A percentile compares a stretch with the other conserved stretches of the same genome.
phyloP scores from a whole-genome alignment of 2,113 vertebrate species.

The Ranitomeya variabilis region DNA sequence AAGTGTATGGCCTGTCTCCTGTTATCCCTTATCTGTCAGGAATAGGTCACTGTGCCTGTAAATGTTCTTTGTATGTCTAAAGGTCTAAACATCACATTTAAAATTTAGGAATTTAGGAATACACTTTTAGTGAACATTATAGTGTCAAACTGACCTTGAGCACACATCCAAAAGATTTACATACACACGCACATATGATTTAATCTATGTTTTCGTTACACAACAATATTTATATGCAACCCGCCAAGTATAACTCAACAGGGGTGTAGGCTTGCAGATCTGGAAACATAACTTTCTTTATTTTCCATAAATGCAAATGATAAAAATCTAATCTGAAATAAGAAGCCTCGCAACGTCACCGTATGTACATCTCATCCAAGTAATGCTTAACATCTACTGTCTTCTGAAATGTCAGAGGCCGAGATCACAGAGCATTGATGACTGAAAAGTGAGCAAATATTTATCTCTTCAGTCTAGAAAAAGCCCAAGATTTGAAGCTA shows the following conservation, averaged over 20 bases:
- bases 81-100: neutral
- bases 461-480: too few species aligned
- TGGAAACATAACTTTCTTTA: neutral
- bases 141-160: neutral
- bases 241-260: slow-evolving; percentile 13
- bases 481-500: neutral
- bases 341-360: neutral
- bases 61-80: neutral
- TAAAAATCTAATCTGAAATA: neutral
- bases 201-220: slow-evolving; percentile 28
- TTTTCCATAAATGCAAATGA: slow-evolving; percentile 11
- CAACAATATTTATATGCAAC: slow-evolving; percentile 29
- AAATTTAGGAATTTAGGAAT: neutral
- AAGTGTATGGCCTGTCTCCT: neutral
- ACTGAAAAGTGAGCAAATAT: neutral
- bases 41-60: neutral
- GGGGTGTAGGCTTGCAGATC: neutral
- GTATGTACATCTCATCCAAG: neutral
- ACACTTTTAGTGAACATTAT: slow-evolving; percentile 7
- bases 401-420: neutral
- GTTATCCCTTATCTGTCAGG: neutral
- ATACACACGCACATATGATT: neutral
- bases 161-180: neutral
- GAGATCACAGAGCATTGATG: neutral
- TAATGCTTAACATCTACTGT: neutral